These are phyloP conservation scores for Acromyrmex charruanus DNA, from an alignment of 1,140 invertebrate genomes.

Conservation along the genomic window DNA sequence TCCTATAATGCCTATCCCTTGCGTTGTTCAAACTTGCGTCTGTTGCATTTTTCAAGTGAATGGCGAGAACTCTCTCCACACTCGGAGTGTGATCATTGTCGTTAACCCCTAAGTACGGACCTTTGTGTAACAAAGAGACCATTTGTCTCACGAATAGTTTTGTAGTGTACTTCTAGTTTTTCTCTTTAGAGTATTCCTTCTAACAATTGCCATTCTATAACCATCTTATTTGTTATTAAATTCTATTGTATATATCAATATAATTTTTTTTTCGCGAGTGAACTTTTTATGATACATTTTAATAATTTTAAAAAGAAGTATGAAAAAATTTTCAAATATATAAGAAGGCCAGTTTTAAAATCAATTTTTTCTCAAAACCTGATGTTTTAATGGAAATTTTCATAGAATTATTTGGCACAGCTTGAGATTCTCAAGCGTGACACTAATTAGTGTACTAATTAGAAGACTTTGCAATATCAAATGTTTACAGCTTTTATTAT, in stretches of 20 bases:
- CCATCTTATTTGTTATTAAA: not conserved
- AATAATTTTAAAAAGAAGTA: not conserved
- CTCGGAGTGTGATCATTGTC: conserved; percentile 42
- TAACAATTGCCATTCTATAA: not conserved
- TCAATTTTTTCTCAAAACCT: not conserved
- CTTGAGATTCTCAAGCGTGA: conserved; percentile 6
- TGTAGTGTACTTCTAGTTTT: not conserved
- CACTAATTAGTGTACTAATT: conserved; percentile 24
- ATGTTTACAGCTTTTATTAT: conserved; percentile 27
- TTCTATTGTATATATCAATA: not conserved
- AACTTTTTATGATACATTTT: not conserved
- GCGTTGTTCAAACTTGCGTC: conserved; percentile 42
- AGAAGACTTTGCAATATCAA: conserved; percentile 3
- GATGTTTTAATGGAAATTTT: not conserved
- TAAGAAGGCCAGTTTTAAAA: not conserved
- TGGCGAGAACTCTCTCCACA: not conserved
- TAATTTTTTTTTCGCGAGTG: not conserved
- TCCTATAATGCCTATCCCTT: not conserved
- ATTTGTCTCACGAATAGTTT: conserved; percentile 13
- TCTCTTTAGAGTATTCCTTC: not conserved
- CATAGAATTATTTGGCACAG: conserved; percentile 6
- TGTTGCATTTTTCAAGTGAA: conserved; percentile 49
- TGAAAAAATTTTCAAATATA: not conserved
- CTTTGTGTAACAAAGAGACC: not conserved
- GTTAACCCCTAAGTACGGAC: conserved; percentile 35